A percentile compares a stretch with the other conserved stretches of the same genome.
phyloP scores from a whole-genome alignment of 2,797 vertebrate species.

The Pterois miles region DNA sequence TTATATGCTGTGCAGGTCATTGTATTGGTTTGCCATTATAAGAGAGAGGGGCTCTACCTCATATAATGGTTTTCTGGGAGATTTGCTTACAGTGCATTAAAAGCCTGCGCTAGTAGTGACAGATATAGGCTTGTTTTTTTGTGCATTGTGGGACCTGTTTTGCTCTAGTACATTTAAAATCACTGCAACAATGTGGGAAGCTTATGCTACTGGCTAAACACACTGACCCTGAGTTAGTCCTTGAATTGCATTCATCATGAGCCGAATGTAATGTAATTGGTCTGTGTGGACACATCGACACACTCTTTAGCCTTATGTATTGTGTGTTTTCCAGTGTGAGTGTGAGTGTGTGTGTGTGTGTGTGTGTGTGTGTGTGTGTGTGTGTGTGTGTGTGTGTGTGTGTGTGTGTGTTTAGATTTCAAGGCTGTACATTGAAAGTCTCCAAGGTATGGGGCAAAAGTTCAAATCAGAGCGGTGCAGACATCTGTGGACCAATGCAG shows the following conservation, averaged over 20 bases:
- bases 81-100: conserved; percentile 76
- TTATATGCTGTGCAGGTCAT: conserved; percentile 48
- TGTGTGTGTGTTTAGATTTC: neutral
- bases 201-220: conserved; percentile 27
- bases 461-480: neutral
- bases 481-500: neutral
- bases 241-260: conserved; percentile 47
- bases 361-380: neutral
- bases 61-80: conserved; percentile 65
- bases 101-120: conserved; percentile 30
- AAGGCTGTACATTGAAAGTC: conserved; percentile 28
- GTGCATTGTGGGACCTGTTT: conserved; percentile 30
- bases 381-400: neutral
- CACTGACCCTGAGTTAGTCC: conserved; percentile 31
- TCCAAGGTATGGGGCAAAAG: neutral
- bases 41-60: conserved; percentile 37
- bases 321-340: neutral
- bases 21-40: conserved; percentile 58
- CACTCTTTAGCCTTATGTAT: neutral
- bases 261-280: conserved; percentile 17
- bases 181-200: conserved; percentile 22
- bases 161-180: conserved; percentile 37
- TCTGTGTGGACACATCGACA: neutral
- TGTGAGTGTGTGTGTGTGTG: neutral
- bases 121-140: conserved; percentile 39